These are phyloP conservation scores for Lamproptera curius DNA, from an alignment of 2,888 invertebrate species.

Conservation along the genomic window DNA sequence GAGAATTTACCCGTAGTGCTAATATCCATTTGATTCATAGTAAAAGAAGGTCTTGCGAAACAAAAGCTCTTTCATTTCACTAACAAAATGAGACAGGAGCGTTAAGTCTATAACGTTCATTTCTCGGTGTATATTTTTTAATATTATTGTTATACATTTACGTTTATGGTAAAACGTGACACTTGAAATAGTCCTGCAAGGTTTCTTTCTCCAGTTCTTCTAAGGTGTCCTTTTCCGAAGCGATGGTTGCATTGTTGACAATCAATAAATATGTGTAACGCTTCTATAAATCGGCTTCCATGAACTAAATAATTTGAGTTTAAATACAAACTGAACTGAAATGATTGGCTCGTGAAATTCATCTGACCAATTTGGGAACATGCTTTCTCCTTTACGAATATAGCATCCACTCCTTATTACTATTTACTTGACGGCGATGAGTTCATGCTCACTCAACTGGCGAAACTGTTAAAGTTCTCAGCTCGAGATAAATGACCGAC, in stretches of 20 bases:
- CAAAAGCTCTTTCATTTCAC: constrained; percentile 53
- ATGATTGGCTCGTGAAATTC: background rate
- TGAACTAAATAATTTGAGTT: too few relatives aligned
- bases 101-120: constrained; percentile 53
- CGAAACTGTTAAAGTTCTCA: constrained; percentile 59
- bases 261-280: too few relatives aligned
- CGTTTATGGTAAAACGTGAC: too few relatives aligned
- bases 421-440: constrained; percentile 42
- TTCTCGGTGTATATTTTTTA: constrained; percentile 53
- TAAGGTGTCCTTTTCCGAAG: constrained; percentile 8
- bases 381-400: constrained; percentile 12
- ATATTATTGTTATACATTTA: too few relatives aligned
- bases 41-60: constrained; percentile 31
- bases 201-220: too few relatives aligned
- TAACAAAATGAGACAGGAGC: constrained; percentile 30
- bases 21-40: constrained; percentile 40
- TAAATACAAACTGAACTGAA: too few relatives aligned
- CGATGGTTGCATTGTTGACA: too few relatives aligned
- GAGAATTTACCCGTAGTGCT: constrained; percentile 36
- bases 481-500: constrained; percentile 57
- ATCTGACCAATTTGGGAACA: constrained; percentile 2
- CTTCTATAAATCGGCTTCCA: too few relatives aligned
- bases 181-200: too few relatives aligned
- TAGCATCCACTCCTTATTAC: constrained; percentile 13
- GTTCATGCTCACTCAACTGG: constrained; percentile 50